Conservation (phyloP, 2,797 vertebrate genomes). For the Alfaro cultratus region DNA sequence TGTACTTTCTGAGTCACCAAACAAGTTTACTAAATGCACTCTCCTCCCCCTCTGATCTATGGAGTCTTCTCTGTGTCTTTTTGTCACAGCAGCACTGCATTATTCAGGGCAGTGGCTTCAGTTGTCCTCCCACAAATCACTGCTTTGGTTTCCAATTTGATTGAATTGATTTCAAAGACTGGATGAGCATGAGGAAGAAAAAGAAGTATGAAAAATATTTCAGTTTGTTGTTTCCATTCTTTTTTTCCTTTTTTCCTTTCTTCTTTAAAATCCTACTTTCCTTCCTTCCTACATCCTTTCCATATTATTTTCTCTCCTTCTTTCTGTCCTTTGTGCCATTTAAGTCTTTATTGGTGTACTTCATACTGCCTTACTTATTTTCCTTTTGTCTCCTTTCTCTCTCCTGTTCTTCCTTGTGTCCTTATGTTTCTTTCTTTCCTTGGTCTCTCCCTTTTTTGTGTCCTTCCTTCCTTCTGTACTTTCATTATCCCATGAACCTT, state of each 20-base stretch:
- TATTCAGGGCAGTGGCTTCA: neutral
- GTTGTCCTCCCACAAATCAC: slow-evolving; percentile 11
- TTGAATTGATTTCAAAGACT: neutral
- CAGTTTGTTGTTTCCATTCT: neutral
- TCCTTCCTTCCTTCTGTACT: neutral
- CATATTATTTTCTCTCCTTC: neutral
- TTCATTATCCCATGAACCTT: neutral
- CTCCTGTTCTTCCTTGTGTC: neutral
- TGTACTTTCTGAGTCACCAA: slow-evolving; percentile 22
- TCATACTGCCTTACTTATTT: neutral
- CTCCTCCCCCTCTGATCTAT: slow-evolving; percentile 8
- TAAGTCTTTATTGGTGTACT: neutral
- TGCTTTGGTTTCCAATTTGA: slow-evolving; percentile 6
- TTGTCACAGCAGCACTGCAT: slow-evolving; percentile 12
- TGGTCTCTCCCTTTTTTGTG: neutral
- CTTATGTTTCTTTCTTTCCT: neutral
- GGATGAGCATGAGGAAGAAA: neutral
- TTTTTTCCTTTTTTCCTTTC: neutral
- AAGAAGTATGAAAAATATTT: neutral
- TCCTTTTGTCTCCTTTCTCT: neutral
- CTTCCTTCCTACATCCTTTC: neutral
- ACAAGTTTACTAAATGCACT: slow-evolving; percentile 21
- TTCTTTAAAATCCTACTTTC: neutral
- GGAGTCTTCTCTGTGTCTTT: neutral
- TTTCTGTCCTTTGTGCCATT: neutral